A percentile compares a stretch with the other conserved stretches of the same genome.
Conservation (phyloP, 1,140 invertebrate species). For the Pteromalus puparum region DNA sequence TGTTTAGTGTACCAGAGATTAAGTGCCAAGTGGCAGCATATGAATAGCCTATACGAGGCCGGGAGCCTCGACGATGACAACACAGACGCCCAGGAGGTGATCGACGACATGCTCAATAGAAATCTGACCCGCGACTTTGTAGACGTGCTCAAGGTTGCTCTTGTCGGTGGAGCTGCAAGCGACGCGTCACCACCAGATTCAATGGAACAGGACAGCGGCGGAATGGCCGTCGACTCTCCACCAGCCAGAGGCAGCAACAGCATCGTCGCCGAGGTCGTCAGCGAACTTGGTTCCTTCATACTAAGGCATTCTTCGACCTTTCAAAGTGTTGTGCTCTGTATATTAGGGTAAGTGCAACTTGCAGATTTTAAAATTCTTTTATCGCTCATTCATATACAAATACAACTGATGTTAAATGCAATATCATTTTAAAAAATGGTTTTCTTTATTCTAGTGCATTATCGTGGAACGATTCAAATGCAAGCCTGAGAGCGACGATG, state of each 20-base stretch:
- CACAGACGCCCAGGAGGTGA: slow-evolving; percentile 88
- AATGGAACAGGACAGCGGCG: slow-evolving; percentile 81
- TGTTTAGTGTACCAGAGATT: slow-evolving; percentile 84
- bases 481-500: slow-evolving; percentile 84
- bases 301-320: slow-evolving; percentile 80
- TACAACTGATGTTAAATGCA: neutral
- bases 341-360: slow-evolving; percentile 74
- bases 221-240: slow-evolving; percentile 78
- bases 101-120: slow-evolving; percentile 91
- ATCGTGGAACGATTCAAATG: slow-evolving; percentile 89
- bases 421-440: slow-evolving; percentile 54
- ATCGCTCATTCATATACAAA: slow-evolving; percentile 46
- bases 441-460: slow-evolving; percentile 78
- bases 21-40: slow-evolving; percentile 86
- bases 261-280: slow-evolving; percentile 81
- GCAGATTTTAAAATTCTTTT: neutral
- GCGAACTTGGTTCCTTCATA: slow-evolving; percentile 83
- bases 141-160: slow-evolving; percentile 85
- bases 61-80: slow-evolving; percentile 86
- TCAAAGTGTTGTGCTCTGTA: slow-evolving; percentile 79
- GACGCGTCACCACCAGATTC: slow-evolving; percentile 74
- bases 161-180: slow-evolving; percentile 76
- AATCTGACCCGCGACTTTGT: slow-evolving; percentile 92
- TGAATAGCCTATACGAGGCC: slow-evolving; percentile 84
- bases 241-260: slow-evolving; percentile 76